Percentiles rank a stretch among this genome's conserved stretches.
Conservation (phyloP, 2,113 vertebrate genomes). For the Sclerurus mexicanus region DNA sequence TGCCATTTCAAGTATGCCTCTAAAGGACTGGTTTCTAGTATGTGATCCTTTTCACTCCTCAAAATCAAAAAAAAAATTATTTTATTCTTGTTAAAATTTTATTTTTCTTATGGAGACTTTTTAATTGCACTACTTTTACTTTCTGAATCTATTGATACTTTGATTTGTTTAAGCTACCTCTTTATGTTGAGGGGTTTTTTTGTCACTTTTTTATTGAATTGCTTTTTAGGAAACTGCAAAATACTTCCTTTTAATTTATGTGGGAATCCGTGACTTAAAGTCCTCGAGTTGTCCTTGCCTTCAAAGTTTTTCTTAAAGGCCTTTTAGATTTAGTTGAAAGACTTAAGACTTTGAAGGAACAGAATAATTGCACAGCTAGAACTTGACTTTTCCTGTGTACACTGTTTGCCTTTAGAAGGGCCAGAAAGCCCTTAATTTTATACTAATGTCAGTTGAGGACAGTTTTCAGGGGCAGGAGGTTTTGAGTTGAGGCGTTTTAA, state of each 20-base stretch:
- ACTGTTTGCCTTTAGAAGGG: not conserved
- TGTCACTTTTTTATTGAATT: not conserved
- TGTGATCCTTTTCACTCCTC: not conserved
- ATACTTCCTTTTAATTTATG: not conserved
- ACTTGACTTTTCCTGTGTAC: not conserved
- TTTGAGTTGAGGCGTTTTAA: not conserved
- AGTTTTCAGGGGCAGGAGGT: not conserved
- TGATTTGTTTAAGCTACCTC: not conserved
- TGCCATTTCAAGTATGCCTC: not conserved
- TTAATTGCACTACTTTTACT: not conserved
- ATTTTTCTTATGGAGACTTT: not conserved
- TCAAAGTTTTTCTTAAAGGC: not conserved
- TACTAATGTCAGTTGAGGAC: not conserved
- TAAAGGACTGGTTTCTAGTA: not conserved
- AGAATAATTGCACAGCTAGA: not conserved
- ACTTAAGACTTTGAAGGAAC: not conserved
- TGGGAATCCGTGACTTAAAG: not conserved
- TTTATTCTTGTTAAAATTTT: not conserved
- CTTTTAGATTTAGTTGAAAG: not conserved
- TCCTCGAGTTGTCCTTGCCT: not conserved
- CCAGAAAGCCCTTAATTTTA: not conserved
- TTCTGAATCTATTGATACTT: not conserved
- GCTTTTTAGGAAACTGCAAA: not conserved
- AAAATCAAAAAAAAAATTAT: not conserved
- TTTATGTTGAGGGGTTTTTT: not conserved